phyloP scores from a whole-genome alignment of 2,113 vertebrate genomes.

The Silurus glanis region DNA sequence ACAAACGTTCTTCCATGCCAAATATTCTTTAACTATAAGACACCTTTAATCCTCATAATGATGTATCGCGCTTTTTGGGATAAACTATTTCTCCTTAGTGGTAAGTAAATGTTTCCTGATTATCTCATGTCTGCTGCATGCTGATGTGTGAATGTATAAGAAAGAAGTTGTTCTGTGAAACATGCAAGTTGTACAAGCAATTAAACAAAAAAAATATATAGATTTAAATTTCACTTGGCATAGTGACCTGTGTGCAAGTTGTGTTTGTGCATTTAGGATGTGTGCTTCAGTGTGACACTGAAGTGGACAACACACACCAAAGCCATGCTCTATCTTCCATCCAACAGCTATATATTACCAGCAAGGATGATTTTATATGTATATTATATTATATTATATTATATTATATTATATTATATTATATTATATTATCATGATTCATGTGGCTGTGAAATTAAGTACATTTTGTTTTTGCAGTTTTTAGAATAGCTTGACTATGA shows the following conservation, averaged over 20 bases:
- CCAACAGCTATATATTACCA: not conserved
- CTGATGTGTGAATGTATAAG: not conserved
- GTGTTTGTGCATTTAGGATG: not conserved
- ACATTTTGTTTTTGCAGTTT: not conserved
- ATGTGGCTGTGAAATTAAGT: not conserved
- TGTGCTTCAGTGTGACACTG: not conserved
- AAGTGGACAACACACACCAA: not conserved
- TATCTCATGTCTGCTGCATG: not conserved
- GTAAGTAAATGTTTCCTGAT: slow-evolving; percentile 57
- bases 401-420: too few relatives aligned
- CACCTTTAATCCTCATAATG: slow-evolving; percentile 43
- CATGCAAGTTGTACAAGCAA: not conserved
- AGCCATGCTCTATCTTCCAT: not conserved
- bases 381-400: too few relatives aligned
- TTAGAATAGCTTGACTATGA: not conserved
- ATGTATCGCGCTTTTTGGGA: slow-evolving; percentile 77
- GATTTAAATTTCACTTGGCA: not conserved
- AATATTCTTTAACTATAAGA: not conserved
- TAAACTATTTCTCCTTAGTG: slow-evolving; percentile 70
- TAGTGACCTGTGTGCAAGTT: not conserved
- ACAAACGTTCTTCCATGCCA: slow-evolving; percentile 17
- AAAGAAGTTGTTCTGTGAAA: not conserved
- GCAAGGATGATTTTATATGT: not conserved
- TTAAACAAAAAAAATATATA: not conserved
- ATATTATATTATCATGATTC: too few relatives aligned